Evolutionary conservation across 1,140 invertebrate genomes (phyloP).

Genomic region (Drosophila hydei): DNA sequence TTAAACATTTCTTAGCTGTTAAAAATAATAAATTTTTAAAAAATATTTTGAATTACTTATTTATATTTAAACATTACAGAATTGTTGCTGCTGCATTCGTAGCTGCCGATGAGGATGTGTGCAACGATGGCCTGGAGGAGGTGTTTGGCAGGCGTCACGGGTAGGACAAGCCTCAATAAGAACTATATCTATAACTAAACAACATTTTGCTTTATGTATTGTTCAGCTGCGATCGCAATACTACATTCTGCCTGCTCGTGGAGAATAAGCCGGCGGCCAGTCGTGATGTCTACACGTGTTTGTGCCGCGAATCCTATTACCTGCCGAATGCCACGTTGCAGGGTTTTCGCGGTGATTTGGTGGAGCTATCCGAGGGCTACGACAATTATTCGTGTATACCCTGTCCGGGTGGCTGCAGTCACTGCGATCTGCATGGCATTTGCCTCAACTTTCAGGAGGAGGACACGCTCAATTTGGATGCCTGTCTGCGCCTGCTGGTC

Average conservation of each 20-base stretch:
- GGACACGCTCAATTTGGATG: slow-evolving; percentile 84
- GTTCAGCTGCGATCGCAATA: slow-evolving; percentile 83
- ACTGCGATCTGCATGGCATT: slow-evolving; percentile 85
- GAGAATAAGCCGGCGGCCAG: slow-evolving; percentile 66
- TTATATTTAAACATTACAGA: slow-evolving; percentile 45
- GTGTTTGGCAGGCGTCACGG: slow-evolving; percentile 82
- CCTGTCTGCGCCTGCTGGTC: slow-evolving; percentile 87
- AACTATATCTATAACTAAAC: neutral
- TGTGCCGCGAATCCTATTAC: slow-evolving; percentile 84
- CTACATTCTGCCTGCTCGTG: slow-evolving; percentile 80
- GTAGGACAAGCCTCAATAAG: slow-evolving; percentile 32
- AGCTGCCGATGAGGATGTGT: slow-evolving; percentile 83
- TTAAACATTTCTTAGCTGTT: no score
- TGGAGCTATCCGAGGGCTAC: slow-evolving; percentile 82
- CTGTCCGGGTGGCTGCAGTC: slow-evolving; percentile 85
- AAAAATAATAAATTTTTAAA: no score
- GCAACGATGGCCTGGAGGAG: slow-evolving; percentile 83
- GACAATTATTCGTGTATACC: slow-evolving; percentile 86
- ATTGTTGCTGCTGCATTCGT: slow-evolving; percentile 83
- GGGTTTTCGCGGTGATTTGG: slow-evolving; percentile 84
- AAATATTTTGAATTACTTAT: no score
- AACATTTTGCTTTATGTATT: neutral
- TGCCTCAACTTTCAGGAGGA: slow-evolving; percentile 85
- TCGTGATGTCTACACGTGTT: slow-evolving; percentile 84
- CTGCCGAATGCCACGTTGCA: slow-evolving; percentile 83